Percentiles rank a stretch among this genome's conserved stretches.
Evolutionary conservation across 2,797 vertebrate genomes (phyloP).

Genomic region (Sphaeramia orbicularis): DNA sequence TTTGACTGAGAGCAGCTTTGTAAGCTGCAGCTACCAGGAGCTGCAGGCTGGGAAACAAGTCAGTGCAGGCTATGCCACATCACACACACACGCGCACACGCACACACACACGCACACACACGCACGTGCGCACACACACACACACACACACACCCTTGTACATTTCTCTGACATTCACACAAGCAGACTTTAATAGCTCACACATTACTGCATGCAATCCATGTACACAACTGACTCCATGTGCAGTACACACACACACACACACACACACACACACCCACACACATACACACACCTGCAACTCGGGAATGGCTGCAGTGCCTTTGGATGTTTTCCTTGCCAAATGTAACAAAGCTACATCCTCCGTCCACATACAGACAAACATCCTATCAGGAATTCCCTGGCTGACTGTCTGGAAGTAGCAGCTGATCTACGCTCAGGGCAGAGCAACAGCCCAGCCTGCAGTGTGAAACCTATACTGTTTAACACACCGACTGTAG

Average conservation of each 20-base stretch:
- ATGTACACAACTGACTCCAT: background rate
- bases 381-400: slow-evolving; percentile 71
- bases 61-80: slow-evolving; percentile 74
- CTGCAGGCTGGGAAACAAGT: slow-evolving; percentile 78
- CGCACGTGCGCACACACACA: slow-evolving; percentile 33
- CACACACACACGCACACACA: slow-evolving; percentile 36
- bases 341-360: slow-evolving; percentile 71
- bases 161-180: slow-evolving; percentile 30
- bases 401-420: slow-evolving; percentile 57
- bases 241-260: background rate
- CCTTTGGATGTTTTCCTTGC: slow-evolving; percentile 39
- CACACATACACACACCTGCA: slow-evolving; percentile 2
- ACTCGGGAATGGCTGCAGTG: slow-evolving; percentile 38
- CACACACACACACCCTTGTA: slow-evolving; percentile 25
- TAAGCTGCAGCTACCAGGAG: slow-evolving; percentile 66
- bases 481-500: slow-evolving; percentile 62
- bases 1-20: slow-evolving; percentile 74
- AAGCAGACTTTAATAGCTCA: slow-evolving; percentile 29
- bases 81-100: slow-evolving; percentile 28
- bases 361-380: slow-evolving; percentile 57
- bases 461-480: slow-evolving; percentile 56
- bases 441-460: slow-evolving; percentile 58
- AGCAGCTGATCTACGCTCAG: slow-evolving; percentile 62
- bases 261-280: background rate
- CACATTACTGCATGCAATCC: slow-evolving; percentile 6